These are phyloP conservation scores for Sinonovacula constricta DNA, from an alignment of 1,140 invertebrate species.

Conservation along the genomic window DNA sequence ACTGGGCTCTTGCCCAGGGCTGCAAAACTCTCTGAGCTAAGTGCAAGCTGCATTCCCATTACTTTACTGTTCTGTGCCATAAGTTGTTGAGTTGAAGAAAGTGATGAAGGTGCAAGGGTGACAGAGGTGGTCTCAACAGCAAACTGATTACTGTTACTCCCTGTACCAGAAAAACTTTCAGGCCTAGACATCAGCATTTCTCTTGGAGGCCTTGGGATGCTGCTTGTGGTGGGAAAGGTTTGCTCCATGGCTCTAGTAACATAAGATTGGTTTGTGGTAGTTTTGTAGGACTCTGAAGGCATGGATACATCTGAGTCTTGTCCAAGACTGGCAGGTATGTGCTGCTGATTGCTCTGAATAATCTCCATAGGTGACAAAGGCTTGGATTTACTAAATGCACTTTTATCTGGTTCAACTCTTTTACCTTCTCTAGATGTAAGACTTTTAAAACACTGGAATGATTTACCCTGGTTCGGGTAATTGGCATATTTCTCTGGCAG, in stretches of 20 bases:
- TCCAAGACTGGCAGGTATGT: not conserved
- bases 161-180: not conserved
- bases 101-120: not conserved
- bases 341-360: constrained; percentile 26
- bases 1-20: constrained; percentile 79
- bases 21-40: constrained; percentile 77
- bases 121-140: not conserved
- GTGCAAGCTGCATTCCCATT: constrained; percentile 23
- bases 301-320: too few relatives aligned
- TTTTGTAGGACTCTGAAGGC: too few relatives aligned
- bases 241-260: too few relatives aligned
- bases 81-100: not conserved
- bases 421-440: not conserved
- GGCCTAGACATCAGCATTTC: not conserved
- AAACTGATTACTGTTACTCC: not conserved
- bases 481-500: constrained; percentile 42
- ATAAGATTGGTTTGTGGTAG: too few relatives aligned
- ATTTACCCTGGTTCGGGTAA: constrained; percentile 27
- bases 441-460: constrained; percentile 3
- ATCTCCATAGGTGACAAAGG: constrained; percentile 43
- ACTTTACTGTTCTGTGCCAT: not conserved
- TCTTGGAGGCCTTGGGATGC: not conserved
- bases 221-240: not conserved
- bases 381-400: constrained; percentile 22
- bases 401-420: not conserved